Evolutionary conservation across 1,140 invertebrate genomes (phyloP).

Genomic region (Drosophila mauritiana): DNA sequence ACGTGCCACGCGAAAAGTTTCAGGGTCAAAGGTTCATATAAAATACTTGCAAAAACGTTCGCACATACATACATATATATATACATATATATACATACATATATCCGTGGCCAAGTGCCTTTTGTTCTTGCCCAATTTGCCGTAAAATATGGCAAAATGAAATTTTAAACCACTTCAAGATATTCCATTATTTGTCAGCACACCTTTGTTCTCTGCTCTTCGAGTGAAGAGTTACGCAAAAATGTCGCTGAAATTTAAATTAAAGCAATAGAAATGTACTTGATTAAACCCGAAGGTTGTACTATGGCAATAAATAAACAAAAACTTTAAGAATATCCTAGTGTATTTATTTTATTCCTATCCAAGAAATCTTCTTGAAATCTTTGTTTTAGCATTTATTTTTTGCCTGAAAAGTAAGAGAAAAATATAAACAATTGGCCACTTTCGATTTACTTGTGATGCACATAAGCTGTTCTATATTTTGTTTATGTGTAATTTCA

Average conservation of each 20-base stretch:
- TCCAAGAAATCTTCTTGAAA: background rate
- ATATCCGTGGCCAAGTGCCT: background rate
- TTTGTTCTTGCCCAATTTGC: conserved; percentile 45
- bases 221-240: background rate
- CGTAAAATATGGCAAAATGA: conserved; percentile 42
- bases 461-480: too few relatives aligned
- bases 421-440: too few relatives aligned
- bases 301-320: background rate
- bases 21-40: conserved; percentile 29
- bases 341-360: background rate
- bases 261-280: background rate
- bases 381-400: too few relatives aligned
- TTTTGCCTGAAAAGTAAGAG: too few relatives aligned
- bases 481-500: background rate
- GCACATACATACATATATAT: background rate
- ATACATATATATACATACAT: background rate
- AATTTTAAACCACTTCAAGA: conserved; percentile 42
- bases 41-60: background rate
- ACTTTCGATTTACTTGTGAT: too few relatives aligned
- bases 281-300: background rate
- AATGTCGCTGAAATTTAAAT: conserved; percentile 19
- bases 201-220: background rate
- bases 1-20: conserved; percentile 44
- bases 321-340: too few relatives aligned
- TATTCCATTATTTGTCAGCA: conserved; percentile 10